Evolutionary conservation across 1,140 invertebrate genomes (phyloP).

Genomic region (Heliconius congener): DNA sequence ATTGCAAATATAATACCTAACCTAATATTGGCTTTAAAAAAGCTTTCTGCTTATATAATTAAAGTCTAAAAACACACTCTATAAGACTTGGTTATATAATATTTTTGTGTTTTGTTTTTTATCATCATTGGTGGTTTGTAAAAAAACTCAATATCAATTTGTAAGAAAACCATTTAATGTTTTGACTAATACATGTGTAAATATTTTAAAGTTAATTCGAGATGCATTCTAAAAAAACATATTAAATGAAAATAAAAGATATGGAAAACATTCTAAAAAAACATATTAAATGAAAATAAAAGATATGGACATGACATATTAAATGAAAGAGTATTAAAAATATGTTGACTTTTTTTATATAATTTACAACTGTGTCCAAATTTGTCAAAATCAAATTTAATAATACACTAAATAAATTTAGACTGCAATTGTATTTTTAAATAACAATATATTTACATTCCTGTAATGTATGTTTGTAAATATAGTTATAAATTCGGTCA

Average conservation of each 20-base stretch:
- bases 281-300: neutral
- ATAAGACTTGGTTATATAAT: neutral
- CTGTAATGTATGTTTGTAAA: slow-evolving; percentile 69
- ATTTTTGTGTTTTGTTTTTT: neutral
- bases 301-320: neutral
- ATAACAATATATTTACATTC: slow-evolving; percentile 56
- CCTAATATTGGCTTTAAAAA: neutral
- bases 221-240: neutral
- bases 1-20: neutral
- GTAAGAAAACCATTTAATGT: neutral
- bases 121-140: neutral
- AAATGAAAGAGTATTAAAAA: neutral
- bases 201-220: neutral
- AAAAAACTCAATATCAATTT: neutral
- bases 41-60: neutral
- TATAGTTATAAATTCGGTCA: slow-evolving; percentile 70
- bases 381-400: neutral
- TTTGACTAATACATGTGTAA: neutral
- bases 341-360: neutral
- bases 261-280: neutral
- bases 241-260: neutral
- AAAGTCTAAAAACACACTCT: neutral
- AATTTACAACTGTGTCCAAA: neutral
- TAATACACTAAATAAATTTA: neutral
- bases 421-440: neutral